Evolutionary conservation across 2,797 vertebrate species (phyloP).

Genomic region (Lerista edwardsae): DNA sequence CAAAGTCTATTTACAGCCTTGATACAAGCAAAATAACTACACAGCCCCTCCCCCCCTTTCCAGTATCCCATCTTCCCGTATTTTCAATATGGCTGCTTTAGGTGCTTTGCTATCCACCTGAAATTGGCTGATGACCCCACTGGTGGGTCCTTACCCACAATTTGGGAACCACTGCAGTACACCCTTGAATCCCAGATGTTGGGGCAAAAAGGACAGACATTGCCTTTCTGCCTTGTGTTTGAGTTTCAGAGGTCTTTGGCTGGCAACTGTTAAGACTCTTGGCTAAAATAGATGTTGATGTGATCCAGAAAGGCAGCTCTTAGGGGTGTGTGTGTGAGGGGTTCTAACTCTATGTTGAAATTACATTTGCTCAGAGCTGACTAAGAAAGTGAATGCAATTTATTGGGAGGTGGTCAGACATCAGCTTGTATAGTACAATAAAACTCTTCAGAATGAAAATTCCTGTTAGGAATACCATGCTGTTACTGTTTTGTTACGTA

Average conservation of each 20-base stretch:
- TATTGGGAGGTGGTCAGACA: slow-evolving; percentile 25
- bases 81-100: no score
- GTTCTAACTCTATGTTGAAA: not conserved
- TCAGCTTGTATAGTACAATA: slow-evolving; percentile 33
- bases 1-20: no score
- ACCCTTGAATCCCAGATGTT: not conserved
- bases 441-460: slow-evolving; percentile 22
- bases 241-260: not conserved
- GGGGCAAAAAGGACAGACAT: not conserved
- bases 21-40: no score
- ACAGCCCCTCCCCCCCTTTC: no score
- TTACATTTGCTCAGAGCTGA: slow-evolving; percentile 1
- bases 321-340: no score
- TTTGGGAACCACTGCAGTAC: no score
- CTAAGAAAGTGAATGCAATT: slow-evolving; percentile 36
- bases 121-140: no score
- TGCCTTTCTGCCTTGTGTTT: not conserved
- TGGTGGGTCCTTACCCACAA: no score
- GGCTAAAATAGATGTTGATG: not conserved
- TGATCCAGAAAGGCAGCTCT: not conserved
- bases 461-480: slow-evolving; percentile 19
- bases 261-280: not conserved
- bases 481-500: not conserved
- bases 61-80: no score
- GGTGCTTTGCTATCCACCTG: no score